phyloP scores from a whole-genome alignment of 2,113 vertebrate genomes.

The Erythrolamprus reginae region DNA sequence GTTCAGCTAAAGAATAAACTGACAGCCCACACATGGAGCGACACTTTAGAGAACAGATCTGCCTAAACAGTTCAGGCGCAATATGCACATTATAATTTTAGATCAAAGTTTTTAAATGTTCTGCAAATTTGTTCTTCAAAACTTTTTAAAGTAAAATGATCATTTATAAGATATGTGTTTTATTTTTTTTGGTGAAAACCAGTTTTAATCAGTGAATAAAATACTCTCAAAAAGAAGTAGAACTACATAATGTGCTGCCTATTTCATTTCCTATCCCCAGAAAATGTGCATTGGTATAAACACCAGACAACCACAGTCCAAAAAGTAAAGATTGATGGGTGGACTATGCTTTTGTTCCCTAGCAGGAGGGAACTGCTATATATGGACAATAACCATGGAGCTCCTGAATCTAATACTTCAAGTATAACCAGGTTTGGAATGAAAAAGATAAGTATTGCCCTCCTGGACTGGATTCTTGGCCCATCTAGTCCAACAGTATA shows the following conservation, averaged over 20 bases:
- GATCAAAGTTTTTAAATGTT: conserved; percentile 21
- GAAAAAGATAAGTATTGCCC: neutral
- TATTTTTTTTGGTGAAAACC: conserved; percentile 7
- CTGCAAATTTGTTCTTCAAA: conserved; percentile 1
- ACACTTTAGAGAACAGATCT: neutral
- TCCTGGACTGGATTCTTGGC: neutral
- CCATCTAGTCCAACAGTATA: neutral
- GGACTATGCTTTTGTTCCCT: neutral
- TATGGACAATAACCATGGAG: neutral
- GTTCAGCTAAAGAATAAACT: neutral
- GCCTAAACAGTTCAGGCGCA: neutral
- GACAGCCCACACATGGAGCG: neutral
- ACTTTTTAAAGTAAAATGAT: conserved; percentile 12
- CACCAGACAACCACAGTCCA: neutral
- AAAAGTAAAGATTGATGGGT: neutral
- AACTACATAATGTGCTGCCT: neutral
- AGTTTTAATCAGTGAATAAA: conserved; percentile 32
- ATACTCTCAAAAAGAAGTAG: conserved; percentile 8
- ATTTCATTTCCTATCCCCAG: conserved; percentile 13
- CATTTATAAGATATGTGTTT: conserved; percentile 27
- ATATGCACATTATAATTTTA: conserved; percentile 12
- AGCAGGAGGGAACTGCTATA: neutral
- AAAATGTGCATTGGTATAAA: neutral
- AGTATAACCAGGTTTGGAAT: neutral
- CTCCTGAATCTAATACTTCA: neutral